These are phyloP conservation scores for Cataglyphis cursor DNA, from an alignment of 2,888 invertebrate species.

Conservation along the genomic window DNA sequence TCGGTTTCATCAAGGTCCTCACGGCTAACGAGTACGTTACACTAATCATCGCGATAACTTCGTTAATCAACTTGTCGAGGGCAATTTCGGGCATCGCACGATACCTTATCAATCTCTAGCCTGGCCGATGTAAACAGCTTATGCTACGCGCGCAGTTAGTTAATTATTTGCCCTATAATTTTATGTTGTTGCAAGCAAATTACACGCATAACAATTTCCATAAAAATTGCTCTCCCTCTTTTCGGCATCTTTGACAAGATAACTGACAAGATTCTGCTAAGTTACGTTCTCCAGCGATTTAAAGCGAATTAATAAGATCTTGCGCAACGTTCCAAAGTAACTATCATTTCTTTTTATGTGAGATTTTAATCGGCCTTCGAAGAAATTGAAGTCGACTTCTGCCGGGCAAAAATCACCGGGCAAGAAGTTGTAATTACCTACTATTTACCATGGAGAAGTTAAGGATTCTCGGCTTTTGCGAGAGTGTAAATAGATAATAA, in stretches of 20 bases:
- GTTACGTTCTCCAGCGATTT: constrained; percentile 13
- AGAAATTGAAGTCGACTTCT: neutral
- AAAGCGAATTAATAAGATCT: constrained; percentile 22
- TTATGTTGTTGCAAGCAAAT: neutral
- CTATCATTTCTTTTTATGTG: neutral
- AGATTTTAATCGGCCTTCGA: constrained; percentile 13
- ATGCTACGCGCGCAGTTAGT: neutral
- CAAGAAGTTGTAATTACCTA: constrained; percentile 19
- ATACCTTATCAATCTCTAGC: constrained; percentile 39
- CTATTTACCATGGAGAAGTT: constrained; percentile 21
- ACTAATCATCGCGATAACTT: constrained; percentile 26
- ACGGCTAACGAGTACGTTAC: constrained; percentile 3
- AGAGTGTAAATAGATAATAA: constrained; percentile 22
- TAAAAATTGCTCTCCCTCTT: constrained; percentile 49
- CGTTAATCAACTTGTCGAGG: constrained; percentile 23
- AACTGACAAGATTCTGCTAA: neutral
- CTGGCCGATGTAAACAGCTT: neutral
- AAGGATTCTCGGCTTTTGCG: neutral
- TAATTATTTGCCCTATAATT: constrained; percentile 18
- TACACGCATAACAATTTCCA: constrained; percentile 7
- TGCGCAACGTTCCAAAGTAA: neutral
- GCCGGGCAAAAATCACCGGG: neutral
- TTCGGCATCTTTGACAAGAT: neutral
- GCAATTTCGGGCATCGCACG: constrained; percentile 26
- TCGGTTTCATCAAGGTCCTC: neutral